Evolutionary conservation across 1,140 invertebrate species (phyloP), one percentile per base, ranked within the genome.

Genomic region (Chionoecetes opilio): DNA sequence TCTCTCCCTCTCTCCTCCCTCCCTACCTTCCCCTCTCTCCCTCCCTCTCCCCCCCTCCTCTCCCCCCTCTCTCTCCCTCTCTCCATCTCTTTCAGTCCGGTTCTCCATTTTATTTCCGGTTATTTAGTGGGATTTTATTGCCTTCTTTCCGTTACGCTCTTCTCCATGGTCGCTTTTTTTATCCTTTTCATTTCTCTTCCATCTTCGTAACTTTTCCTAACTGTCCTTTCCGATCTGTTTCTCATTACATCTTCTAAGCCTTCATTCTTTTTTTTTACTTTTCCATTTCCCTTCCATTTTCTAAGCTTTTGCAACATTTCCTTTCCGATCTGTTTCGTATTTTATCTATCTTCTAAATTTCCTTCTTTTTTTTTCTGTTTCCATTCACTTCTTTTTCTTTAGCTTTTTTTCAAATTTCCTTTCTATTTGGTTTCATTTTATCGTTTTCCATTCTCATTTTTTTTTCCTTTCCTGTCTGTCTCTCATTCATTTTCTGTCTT

Each of bases 1-100:
- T 75, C 89, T 32, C 53, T 91, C 35, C 38, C 89, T n/a, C 41
- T 91, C 53, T n/a, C 32, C 38, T 34, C 31, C 89, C 31, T 8
- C n/a, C 46, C 17, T 2, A 3, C 32, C 31, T 82, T 17, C 26
- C 9, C n/a, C 31, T 32, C 63, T 53, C 34, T 34, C 75, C 11
- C 90, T n/a, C 14, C n/a, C 14, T 90, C 38, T 38, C 88, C 37
- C 21, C 35, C 90, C 11, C 90, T 29, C 75, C 75, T 3, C 31
- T 34, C 21, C 14, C 34, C 53, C 32, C 8, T 41, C 14, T 35
- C n/a, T 29, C 11, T 6, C 63, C 32, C 32, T 75, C 9, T 32
- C 75, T 32, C 34, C 17, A 26, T 35, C 5, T 34, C 63, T 31
- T 38, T 35, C 35, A 29, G n/a, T 75, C 82, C 32, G n/a, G 37